Percentiles rank a stretch among this genome's conserved stretches.
These are phyloP conservation scores for Lasiurus cinereus DNA, from an alignment of 2,113 vertebrate species.

Conservation along the genomic window DNA sequence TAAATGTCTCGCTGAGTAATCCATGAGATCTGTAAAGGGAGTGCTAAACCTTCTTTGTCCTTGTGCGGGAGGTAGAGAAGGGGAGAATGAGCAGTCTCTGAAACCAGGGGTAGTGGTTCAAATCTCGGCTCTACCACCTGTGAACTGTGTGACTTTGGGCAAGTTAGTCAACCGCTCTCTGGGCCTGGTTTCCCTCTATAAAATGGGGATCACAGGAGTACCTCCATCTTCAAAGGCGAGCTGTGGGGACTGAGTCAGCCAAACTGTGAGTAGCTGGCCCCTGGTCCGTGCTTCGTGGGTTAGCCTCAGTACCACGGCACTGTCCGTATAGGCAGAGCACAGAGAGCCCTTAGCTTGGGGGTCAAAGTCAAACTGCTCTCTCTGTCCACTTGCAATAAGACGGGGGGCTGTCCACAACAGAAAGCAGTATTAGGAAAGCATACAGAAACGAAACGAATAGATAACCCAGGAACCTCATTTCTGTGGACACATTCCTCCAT, in stretches of 20 bases:
- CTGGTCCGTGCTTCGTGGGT: accelerated
- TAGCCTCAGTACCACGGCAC: background rate
- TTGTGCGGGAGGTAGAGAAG: background rate
- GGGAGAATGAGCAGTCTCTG: background rate
- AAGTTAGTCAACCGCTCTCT: background rate
- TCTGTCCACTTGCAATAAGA: background rate
- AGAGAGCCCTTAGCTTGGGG: background rate
- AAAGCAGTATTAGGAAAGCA: background rate
- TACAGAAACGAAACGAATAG: background rate
- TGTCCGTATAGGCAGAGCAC: background rate
- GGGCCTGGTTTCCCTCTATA: background rate
- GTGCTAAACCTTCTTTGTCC: background rate
- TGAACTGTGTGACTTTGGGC: background rate
- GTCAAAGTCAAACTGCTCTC: background rate
- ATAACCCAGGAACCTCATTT: background rate
- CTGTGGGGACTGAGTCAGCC: background rate
- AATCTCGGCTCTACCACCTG: background rate
- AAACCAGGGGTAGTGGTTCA: background rate
- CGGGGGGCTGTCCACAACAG: background rate
- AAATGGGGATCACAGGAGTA: background rate
- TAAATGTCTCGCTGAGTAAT: conserved; percentile 8
- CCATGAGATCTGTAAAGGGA: background rate
- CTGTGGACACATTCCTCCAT: background rate
- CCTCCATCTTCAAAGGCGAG: background rate
- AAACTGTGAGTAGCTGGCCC: background rate